Evolutionary conservation across 1,140 invertebrate genomes (phyloP).

Genomic region (Pseudomyrmex sp.): DNA sequence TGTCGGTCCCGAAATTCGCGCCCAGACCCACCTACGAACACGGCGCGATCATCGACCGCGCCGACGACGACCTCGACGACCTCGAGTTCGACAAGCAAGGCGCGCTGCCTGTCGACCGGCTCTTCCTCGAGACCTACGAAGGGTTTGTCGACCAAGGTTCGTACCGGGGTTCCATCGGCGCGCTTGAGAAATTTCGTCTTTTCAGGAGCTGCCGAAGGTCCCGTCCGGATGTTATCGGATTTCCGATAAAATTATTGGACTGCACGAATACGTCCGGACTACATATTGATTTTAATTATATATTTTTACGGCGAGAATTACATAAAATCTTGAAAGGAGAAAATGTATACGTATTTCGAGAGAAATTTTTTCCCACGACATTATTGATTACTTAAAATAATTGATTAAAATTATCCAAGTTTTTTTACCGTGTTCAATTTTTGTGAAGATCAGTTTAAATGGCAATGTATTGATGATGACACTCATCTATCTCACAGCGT

Average conservation of each 20-base stretch:
- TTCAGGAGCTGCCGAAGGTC: not conserved
- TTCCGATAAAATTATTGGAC: not conserved
- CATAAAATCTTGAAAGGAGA: no score
- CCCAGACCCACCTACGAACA: constrained; percentile 84
- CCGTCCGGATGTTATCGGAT: not conserved
- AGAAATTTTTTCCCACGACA: not conserved
- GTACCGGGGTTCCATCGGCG: constrained; percentile 70
- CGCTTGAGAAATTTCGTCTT: constrained; percentile 3
- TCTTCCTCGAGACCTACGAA: constrained; percentile 82
- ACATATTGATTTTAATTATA: no score
- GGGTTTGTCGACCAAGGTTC: constrained; percentile 85
- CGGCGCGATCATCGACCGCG: constrained; percentile 82
- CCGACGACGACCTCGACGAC: constrained; percentile 82
- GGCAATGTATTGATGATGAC: not conserved
- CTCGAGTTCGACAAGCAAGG: constrained; percentile 75
- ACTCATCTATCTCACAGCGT: constrained; percentile 16
- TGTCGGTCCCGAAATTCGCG: constrained; percentile 78
- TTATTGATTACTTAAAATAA: not conserved
- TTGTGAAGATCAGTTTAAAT: not conserved
- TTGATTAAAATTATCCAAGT: not conserved
- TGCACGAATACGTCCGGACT: not conserved
- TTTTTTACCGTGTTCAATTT: not conserved
- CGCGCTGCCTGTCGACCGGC: constrained; percentile 82
- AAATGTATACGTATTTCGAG: no score
- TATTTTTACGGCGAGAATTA: no score